Evolutionary conservation across 2,113 vertebrate genomes (phyloP).

Genomic region (Rhineura floridana): DNA sequence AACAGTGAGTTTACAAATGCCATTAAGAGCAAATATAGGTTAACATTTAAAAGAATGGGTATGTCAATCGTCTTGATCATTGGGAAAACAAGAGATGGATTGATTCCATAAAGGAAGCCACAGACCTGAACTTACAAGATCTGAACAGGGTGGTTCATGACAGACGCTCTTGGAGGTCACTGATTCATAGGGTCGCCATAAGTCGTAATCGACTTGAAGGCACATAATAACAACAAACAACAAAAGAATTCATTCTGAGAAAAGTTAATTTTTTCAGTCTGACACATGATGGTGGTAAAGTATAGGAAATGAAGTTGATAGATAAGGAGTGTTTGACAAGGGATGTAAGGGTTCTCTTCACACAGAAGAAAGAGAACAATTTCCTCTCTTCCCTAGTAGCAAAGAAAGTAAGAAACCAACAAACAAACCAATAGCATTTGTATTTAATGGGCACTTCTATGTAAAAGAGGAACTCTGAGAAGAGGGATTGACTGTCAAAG

Average conservation of each 20-base stretch:
- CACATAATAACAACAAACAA: too few species aligned
- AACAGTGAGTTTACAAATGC: background rate
- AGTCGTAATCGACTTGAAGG: too few species aligned
- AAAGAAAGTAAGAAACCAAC: background rate
- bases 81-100: too few species aligned
- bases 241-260: conserved; percentile 30
- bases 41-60: background rate
- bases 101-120: too few species aligned
- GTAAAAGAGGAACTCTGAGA: too few species aligned
- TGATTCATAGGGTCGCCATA: too few species aligned
- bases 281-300: conserved; percentile 67
- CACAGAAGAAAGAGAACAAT: conserved; percentile 42
- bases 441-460: conserved; percentile 21
- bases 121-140: too few species aligned
- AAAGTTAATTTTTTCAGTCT: background rate
- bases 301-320: conserved; percentile 2
- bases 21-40: background rate
- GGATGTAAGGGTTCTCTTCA: conserved; percentile 19
- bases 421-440: conserved; percentile 31
- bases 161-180: too few species aligned
- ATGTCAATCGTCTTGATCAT: background rate
- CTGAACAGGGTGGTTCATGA: too few species aligned
- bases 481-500: too few species aligned
- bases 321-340: conserved; percentile 15
- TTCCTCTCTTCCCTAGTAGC: background rate